Evolutionary conservation across 2,113 vertebrate species (phyloP).

Genomic region (Electrona antarctica): DNA sequence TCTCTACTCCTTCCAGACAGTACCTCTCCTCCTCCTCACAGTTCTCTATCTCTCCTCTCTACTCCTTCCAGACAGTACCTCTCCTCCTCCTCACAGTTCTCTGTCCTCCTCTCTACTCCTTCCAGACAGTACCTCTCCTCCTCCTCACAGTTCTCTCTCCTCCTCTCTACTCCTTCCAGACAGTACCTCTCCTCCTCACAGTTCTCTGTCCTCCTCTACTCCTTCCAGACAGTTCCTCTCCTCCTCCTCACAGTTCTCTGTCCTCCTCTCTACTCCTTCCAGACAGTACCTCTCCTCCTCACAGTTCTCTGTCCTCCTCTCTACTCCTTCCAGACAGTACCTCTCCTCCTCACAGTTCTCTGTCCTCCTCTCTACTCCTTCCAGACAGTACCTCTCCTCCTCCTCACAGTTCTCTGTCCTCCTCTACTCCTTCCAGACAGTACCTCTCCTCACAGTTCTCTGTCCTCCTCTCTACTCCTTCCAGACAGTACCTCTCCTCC

Average conservation of each 20-base stretch:
- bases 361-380: neutral
- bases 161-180: constrained; percentile 27
- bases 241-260: constrained; percentile 79
- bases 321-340: constrained; percentile 45
- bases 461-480: neutral
- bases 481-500: constrained; percentile 75
- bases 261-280: neutral
- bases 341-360: constrained; percentile 81
- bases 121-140: constrained; percentile 72
- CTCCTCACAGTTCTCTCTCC: constrained; percentile 74
- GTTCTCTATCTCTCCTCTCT: constrained; percentile 25
- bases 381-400: constrained; percentile 75
- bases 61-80: constrained; percentile 56
- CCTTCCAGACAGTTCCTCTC: constrained; percentile 60
- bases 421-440: constrained; percentile 38
- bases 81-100: constrained; percentile 82
- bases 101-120: neutral
- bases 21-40: constrained; percentile 82
- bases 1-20: constrained; percentile 39
- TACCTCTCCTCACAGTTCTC: constrained; percentile 78
- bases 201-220: constrained; percentile 26
- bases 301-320: constrained; percentile 57
- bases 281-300: constrained; percentile 78
- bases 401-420: constrained; percentile 71
- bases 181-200: constrained; percentile 80